These are phyloP conservation scores for Enhydra lutris DNA, from an alignment of 2,113 vertebrate species.

Conservation along the genomic window DNA sequence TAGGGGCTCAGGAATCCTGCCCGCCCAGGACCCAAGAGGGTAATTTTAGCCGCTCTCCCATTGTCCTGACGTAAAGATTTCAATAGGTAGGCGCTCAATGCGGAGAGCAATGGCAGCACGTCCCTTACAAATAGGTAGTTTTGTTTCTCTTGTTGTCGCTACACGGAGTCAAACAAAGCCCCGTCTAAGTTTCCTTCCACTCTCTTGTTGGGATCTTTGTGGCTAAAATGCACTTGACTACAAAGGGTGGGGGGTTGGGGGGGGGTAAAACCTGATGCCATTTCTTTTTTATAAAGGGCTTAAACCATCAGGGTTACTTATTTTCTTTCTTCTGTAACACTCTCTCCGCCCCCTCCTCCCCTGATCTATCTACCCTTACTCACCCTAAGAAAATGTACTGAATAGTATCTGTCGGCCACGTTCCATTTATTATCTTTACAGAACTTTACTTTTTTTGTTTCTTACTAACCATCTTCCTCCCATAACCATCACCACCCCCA, in stretches of 20 bases:
- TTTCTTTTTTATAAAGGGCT: constrained; percentile 72
- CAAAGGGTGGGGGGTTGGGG: constrained; percentile 68
- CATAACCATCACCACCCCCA: neutral
- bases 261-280: constrained; percentile 43
- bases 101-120: constrained; percentile 84
- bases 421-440: constrained; percentile 59
- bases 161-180: constrained; percentile 90
- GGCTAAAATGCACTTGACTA: constrained; percentile 82
- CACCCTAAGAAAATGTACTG: constrained; percentile 43
- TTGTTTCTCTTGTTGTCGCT: constrained; percentile 91
- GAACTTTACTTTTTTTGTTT: constrained; percentile 31
- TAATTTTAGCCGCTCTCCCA: constrained; percentile 80
- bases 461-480: constrained; percentile 10
- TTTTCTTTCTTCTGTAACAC: constrained; percentile 63
- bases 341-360: constrained; percentile 44
- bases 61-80: constrained; percentile 79
- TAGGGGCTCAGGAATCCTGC: constrained; percentile 39
- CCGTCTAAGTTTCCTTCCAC: constrained; percentile 89
- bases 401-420: constrained; percentile 58
- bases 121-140: constrained; percentile 90
- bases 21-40: constrained; percentile 62
- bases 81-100: constrained; percentile 83
- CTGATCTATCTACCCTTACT: constrained; percentile 36
- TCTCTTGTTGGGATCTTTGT: constrained; percentile 87
- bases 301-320: constrained; percentile 72